Evolutionary conservation across 2,888 invertebrate genomes (phyloP).

Genomic region (Drosophila subquinaria): DNA sequence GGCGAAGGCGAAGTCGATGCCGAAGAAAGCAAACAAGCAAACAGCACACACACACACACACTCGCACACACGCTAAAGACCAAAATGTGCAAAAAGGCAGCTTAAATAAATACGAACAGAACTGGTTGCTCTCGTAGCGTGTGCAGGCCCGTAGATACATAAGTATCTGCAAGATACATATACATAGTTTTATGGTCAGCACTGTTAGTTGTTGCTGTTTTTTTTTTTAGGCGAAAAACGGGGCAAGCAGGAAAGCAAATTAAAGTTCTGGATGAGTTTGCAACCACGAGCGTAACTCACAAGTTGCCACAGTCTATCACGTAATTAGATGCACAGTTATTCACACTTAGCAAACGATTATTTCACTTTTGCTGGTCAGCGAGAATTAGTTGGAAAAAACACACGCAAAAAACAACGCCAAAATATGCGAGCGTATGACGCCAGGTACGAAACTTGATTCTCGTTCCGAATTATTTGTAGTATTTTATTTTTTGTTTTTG

Average conservation of each 20-base stretch:
- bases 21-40: conserved; percentile 53
- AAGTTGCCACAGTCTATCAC: conserved; percentile 2
- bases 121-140: conserved; percentile 62
- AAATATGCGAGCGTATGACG: conserved; percentile 56
- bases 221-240: conserved; percentile 47
- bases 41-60: conserved; percentile 33
- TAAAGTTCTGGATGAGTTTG: conserved; percentile 17
- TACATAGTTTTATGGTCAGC: conserved; percentile 52
- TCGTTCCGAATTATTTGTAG: conserved; percentile 54
- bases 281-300: conserved; percentile 2
- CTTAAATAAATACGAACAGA: conserved; percentile 70
- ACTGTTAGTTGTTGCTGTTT: conserved; percentile 22
- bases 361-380: conserved; percentile 42
- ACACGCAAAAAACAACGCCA: conserved; percentile 58
- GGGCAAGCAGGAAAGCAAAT: conserved; percentile 24
- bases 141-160: conserved; percentile 49
- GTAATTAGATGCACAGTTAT: conserved; percentile 45
- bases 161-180: conserved; percentile 57
- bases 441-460: conserved; percentile 82
- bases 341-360: conserved; percentile 37
- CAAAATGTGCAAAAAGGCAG: conserved; percentile 71
- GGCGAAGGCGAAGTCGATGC: conserved; percentile 16
- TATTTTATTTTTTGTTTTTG: conserved; percentile 33
- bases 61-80: conserved; percentile 39
- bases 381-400: conserved; percentile 15